These are phyloP conservation scores for Recurvirostra avosetta DNA, from an alignment of 2,113 vertebrate species.

Conservation along the genomic window DNA sequence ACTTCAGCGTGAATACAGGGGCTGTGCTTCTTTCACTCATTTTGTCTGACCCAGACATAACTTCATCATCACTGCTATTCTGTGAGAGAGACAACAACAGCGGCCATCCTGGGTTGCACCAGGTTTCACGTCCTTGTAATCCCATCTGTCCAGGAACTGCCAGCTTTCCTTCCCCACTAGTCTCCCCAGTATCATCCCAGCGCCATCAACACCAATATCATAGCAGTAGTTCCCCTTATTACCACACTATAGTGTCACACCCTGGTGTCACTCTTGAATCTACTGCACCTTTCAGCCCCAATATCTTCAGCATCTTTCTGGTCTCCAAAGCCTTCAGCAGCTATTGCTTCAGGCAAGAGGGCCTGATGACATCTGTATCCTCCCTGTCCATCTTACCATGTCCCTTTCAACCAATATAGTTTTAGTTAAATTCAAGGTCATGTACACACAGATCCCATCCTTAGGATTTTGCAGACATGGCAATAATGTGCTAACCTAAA, in stretches of 20 bases:
- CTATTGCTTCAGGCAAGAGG: neutral
- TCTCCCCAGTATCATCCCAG: neutral
- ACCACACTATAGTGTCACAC: neutral
- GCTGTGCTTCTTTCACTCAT: neutral
- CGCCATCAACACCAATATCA: neutral
- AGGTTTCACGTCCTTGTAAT: neutral
- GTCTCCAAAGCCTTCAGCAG: neutral
- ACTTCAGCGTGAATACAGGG: accelerated
- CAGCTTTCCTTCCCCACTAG: neutral
- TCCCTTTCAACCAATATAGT: neutral
- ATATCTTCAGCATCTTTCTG: neutral
- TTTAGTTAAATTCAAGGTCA: neutral
- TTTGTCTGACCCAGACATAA: neutral
- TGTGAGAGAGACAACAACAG: neutral
- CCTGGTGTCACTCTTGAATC: neutral
- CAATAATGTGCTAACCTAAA: neutral
- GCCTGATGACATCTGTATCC: neutral
- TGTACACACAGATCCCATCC: neutral
- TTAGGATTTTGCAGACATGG: neutral
- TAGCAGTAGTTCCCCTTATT: neutral
- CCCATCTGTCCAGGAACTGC: neutral
- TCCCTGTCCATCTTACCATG: neutral
- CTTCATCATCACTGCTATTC: neutral
- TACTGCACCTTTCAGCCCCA: neutral
- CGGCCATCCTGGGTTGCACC: neutral